Base-by-base conservation (phyloP, 1,140 invertebrate species). In the Caenorhabditis briggsae region DNA sequence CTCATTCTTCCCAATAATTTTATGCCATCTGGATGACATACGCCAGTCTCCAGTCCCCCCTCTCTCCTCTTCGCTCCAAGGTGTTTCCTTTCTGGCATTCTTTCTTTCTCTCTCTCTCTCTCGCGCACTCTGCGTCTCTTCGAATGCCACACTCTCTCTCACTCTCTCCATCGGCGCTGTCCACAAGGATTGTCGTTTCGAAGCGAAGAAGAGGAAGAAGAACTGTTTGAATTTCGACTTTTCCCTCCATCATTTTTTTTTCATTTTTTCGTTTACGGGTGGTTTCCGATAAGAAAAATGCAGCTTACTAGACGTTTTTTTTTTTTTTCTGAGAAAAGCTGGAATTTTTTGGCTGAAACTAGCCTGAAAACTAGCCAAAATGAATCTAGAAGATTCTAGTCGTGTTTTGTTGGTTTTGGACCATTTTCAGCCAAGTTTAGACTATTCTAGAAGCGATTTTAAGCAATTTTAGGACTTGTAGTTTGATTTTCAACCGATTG, bases 151-250 rank as follows among this genome's bases (percentile, higher is more conserved):
- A 33, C 20, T 1, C 48, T 56, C 50, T 58, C 78, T 82, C 50
- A 0, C 6, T 23, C 9, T 12, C 20, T 82, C 78, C 50, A 16
- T 82, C 33, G 33, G 33, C 33, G 33, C 33, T 33, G 33, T 33
- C 33, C 33, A 33, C 33, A 33, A 33, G 33, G 33, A 33, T 33
- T 33, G 33, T 33, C 33, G 33, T 3, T 33, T 33, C 3, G 33
- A 33, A 33, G 33, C 33, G 33, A 33, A 33, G 33, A 33, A 33
- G 33, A 33, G 3, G 33, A 33, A 33, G 33, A 33, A 33, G 33
- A 33, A 83, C 56, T 83, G 53, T 83, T 83, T 58, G 82, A 56
- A 56, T 83, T 83, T 58, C 82, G 53, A 56, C 82, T 83, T 59
- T 83, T 82, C 78, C 46, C 41, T n/a, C 53, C 48, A 7, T n/a